Evolutionary conservation across 1,140 invertebrate species (phyloP).

Genomic region (Drosophila subobscura): DNA sequence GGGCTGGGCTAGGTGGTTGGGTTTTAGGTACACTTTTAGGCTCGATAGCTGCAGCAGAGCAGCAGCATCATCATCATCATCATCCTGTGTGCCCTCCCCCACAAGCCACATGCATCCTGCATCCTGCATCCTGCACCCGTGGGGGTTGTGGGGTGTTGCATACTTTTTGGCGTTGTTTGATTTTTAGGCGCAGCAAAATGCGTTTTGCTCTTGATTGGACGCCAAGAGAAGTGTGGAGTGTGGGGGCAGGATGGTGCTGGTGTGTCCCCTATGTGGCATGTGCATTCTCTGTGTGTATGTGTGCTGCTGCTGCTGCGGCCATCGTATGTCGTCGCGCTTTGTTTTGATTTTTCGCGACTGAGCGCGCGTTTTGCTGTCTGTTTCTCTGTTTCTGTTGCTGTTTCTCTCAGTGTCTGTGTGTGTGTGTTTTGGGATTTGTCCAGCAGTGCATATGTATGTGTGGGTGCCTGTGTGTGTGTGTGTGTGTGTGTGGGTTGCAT

Average conservation of each 20-base stretch:
- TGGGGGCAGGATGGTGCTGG: background rate
- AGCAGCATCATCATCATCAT: no score
- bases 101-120: background rate
- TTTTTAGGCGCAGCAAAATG: conserved; percentile 79
- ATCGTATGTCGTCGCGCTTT: conserved; percentile 70
- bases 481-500: conserved; percentile 30
- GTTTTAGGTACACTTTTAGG: conserved; percentile 61
- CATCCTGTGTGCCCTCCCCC: background rate
- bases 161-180: conserved; percentile 78
- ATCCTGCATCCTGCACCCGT: conserved; percentile 5
- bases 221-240: conserved; percentile 6
- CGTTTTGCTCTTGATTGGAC: conserved; percentile 68
- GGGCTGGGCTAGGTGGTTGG: conserved; percentile 6
- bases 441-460: conserved; percentile 62
- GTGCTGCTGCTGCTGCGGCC: conserved; percentile 23
- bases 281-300: conserved; percentile 9
- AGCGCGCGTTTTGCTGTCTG: conserved; percentile 68
- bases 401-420: conserved; percentile 28
- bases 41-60: conserved; percentile 31
- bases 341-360: conserved; percentile 82
- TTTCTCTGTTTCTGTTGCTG: conserved; percentile 25
- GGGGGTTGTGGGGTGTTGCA: conserved; percentile 50
- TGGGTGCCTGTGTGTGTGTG: conserved; percentile 25
- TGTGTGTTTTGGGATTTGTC: conserved; percentile 72
- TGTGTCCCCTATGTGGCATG: conserved; percentile 2